Evolutionary conservation across 2,797 vertebrate species (phyloP).

Genomic region (Hybognathus amarus): DNA sequence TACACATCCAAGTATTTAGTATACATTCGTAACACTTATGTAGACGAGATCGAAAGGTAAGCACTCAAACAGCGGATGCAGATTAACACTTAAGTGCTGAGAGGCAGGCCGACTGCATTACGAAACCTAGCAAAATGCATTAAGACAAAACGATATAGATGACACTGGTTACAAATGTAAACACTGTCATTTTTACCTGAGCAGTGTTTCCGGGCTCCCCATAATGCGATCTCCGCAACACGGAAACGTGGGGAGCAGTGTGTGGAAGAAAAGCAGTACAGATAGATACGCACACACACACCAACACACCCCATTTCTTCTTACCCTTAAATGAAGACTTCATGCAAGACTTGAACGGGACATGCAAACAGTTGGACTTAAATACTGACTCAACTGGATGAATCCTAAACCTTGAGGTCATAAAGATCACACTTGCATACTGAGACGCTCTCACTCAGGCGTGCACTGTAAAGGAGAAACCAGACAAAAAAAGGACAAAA

Average conservation of each 20-base stretch:
- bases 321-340: slow-evolving; percentile 82
- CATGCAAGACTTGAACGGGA: slow-evolving; percentile 80
- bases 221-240: slow-evolving; percentile 47
- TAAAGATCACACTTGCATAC: slow-evolving; percentile 72
- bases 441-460: slow-evolving; percentile 80
- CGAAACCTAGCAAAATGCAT: slow-evolving; percentile 53
- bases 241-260: slow-evolving; percentile 51
- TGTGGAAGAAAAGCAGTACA: slow-evolving; percentile 54
- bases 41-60: slow-evolving; percentile 36
- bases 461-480: slow-evolving; percentile 76
- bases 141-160: slow-evolving; percentile 58
- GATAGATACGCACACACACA: slow-evolving; percentile 51
- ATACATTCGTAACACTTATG: slow-evolving; percentile 47
- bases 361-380: slow-evolving; percentile 69
- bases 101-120: slow-evolving; percentile 34
- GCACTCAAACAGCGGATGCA: slow-evolving; percentile 50
- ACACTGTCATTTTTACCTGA: slow-evolving; percentile 53
- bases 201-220: slow-evolving; percentile 58
- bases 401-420: slow-evolving; percentile 75
- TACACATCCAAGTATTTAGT: slow-evolving; percentile 47
- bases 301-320: slow-evolving; percentile 61
- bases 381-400: slow-evolving; percentile 74
- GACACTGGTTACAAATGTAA: slow-evolving; percentile 65
- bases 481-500: slow-evolving; percentile 71
- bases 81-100: slow-evolving; percentile 47